Evolutionary conservation across 2,888 invertebrate genomes (phyloP).

Genomic region (Griposia aprilina): DNA sequence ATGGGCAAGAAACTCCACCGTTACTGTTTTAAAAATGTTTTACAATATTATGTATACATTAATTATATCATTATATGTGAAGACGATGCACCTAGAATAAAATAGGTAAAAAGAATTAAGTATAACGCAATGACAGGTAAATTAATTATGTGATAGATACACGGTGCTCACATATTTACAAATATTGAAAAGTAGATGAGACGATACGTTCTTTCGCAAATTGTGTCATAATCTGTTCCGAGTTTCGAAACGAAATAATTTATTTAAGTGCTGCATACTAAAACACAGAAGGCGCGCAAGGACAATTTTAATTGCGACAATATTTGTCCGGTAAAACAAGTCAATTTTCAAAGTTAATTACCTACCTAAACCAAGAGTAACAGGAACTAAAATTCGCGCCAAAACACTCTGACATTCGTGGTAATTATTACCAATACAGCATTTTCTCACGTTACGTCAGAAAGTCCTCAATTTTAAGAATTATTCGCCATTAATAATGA

Average conservation of each 20-base stretch:
- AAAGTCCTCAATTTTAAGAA: slow-evolving; percentile 36
- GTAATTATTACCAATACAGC: slow-evolving; percentile 42
- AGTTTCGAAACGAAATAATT: slow-evolving; percentile 28
- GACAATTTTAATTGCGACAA: slow-evolving; percentile 26
- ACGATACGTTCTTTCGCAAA: slow-evolving; percentile 14
- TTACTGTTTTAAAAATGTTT: no score
- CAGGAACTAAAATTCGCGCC: slow-evolving; percentile 46
- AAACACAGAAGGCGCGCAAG: slow-evolving; percentile 19
- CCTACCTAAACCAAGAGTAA: slow-evolving; percentile 19
- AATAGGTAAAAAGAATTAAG: no score
- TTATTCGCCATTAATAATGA: slow-evolving; percentile 48
- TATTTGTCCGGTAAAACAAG: slow-evolving; percentile 23
- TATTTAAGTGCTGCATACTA: slow-evolving; percentile 20
- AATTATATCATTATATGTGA: no score
- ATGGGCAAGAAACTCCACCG: no score
- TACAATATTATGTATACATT: no score
- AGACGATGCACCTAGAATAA: no score
- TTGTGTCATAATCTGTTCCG: slow-evolving; percentile 18
- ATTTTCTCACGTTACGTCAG: slow-evolving; percentile 60
- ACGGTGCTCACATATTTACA: no score
- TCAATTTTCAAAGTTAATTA: slow-evolving; percentile 22
- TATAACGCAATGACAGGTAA: no score
- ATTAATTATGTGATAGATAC: no score
- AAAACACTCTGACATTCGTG: slow-evolving; percentile 49
- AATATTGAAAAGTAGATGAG: no score